A percentile compares a stretch with the other conserved stretches of the same genome.
Evolutionary conservation across 2,888 invertebrate genomes (phyloP).

Genomic region (Drosophila demipolita): DNA sequence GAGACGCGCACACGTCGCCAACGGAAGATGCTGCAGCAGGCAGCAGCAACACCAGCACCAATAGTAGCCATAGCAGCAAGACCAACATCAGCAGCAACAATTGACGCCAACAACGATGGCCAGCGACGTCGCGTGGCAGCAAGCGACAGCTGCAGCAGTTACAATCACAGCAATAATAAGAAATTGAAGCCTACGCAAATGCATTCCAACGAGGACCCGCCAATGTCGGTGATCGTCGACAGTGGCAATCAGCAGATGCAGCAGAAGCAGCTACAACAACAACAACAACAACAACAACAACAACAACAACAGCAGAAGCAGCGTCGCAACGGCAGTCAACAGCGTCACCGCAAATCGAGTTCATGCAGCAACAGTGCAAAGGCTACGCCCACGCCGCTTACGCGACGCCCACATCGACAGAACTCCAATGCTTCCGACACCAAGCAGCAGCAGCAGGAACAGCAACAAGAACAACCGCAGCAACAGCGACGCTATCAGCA

Average conservation of each 20-base stretch:
- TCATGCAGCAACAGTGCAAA: slow-evolving; percentile 70
- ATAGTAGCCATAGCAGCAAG: slow-evolving; percentile 16
- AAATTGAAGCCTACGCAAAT: slow-evolving; percentile 66
- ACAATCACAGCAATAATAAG: slow-evolving; percentile 39
- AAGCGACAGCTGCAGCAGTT: slow-evolving; percentile 52
- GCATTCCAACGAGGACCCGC: slow-evolving; percentile 82
- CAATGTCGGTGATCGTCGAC: slow-evolving; percentile 72
- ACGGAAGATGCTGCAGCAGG: slow-evolving; percentile 72
- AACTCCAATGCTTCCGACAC: slow-evolving; percentile 58
- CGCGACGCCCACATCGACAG: slow-evolving; percentile 51
- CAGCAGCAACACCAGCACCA: slow-evolving; percentile 28
- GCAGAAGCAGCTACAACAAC: slow-evolving; percentile 20
- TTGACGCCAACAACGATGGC: slow-evolving; percentile 45
- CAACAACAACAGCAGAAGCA: slow-evolving; percentile 30
- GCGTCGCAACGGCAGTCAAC: slow-evolving; percentile 57
- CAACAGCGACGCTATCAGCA: slow-evolving; percentile 56
- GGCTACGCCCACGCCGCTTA: slow-evolving; percentile 41
- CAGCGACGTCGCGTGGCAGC: slow-evolving; percentile 74
- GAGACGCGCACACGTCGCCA: slow-evolving; percentile 33
- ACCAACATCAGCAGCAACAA: slow-evolving; percentile 26
- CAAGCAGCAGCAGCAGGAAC: slow-evolving; percentile 25
- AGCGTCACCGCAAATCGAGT: slow-evolving; percentile 74
- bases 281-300: slow-evolving; percentile 41
- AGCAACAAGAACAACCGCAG: slow-evolving; percentile 32
- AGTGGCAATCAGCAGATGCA: slow-evolving; percentile 48